Base-by-base conservation (phyloP, 1,140 invertebrate species). In the Sycophila sp. region DNA sequence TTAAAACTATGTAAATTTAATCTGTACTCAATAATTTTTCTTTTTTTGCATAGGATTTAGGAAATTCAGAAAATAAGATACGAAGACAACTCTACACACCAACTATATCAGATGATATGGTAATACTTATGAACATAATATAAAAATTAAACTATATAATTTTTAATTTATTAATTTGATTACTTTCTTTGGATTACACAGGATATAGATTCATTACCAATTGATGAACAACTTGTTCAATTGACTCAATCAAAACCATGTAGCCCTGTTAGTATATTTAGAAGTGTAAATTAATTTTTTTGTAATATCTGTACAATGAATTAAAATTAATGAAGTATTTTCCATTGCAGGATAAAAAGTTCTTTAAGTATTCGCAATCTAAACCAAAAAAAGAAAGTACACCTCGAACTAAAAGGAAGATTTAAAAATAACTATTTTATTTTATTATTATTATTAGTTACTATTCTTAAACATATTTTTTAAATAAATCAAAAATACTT, bases 31-130 rank as follows among this genome's bases (percentile, higher is more conserved):
- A 42, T 10, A 4, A 32, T 30, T 30, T 36, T 56, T 59, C 8
- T 40, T 30, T 55, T 2, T 38, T n/a, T 69, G 58, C 22, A 2
- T 17, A 66, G 63, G 17, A 55, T 1, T 32, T 56, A 24, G 36
- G n/a, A 45, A 56, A 51, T 24, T 1, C n/a, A 32, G 59, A 55
- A 24, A 69, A 56, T 36, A 71, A 28, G 8, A 38, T 13, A 58
- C 17, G 69, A 36, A 63, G 28, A 40, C 64, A 71, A 36, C 24
- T 71, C 4, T 71, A 64, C 7, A 71, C 60, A 15, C 69, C 69
- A 19, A 64, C 60, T 10, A 30, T 71, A 13, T 51, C 49, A n/a
- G 69, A 71, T 38, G 69, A 71, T 47, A 47, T 71, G 53, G 69
- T 71, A 64, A 69, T 26, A 24, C 34, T 51, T 11, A 19, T 19